Conservation (phyloP, 2,797 vertebrate species). For the Orientallactaga sibirica region DNA sequence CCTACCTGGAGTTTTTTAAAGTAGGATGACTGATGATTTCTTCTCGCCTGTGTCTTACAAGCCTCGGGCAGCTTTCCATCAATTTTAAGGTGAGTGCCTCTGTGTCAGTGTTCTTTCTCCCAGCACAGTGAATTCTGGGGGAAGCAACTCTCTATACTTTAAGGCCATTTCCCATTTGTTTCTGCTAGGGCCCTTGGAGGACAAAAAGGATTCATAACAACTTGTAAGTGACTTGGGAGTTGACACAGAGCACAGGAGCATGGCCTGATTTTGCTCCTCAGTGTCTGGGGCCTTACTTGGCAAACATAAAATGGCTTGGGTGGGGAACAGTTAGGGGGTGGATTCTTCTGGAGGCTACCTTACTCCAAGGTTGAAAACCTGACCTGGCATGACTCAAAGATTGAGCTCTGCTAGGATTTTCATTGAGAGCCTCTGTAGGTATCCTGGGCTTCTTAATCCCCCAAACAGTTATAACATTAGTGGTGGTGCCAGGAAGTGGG, state of each 20-base stretch:
- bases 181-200: not conserved
- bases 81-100: slow-evolving; percentile 45
- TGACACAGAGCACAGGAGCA: not conserved
- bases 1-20: not conserved
- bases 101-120: slow-evolving; percentile 34
- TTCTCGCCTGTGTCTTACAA: not conserved
- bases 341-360: not conserved
- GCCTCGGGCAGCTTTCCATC: not conserved
- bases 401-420: not conserved
- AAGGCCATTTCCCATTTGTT: slow-evolving; percentile 45
- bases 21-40: not conserved
- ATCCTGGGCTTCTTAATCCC: not conserved
- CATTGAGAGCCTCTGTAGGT: not conserved
- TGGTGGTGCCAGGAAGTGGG: not conserved
- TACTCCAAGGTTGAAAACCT: not conserved
- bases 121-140: slow-evolving; percentile 16
- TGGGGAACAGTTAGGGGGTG: not conserved
- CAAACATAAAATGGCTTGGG: not conserved
- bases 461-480: not conserved
- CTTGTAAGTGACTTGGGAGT: slow-evolving; percentile 21
- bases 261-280: not conserved
- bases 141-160: slow-evolving; percentile 32
- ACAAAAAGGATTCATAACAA: slow-evolving; percentile 28
- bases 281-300: not conserved
- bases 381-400: not conserved